Evolutionary conservation across 2,113 vertebrate genomes (phyloP), one percentile per base, ranked within the genome.

Genomic region (Pseudorhombus dupliciocellatus): DNA sequence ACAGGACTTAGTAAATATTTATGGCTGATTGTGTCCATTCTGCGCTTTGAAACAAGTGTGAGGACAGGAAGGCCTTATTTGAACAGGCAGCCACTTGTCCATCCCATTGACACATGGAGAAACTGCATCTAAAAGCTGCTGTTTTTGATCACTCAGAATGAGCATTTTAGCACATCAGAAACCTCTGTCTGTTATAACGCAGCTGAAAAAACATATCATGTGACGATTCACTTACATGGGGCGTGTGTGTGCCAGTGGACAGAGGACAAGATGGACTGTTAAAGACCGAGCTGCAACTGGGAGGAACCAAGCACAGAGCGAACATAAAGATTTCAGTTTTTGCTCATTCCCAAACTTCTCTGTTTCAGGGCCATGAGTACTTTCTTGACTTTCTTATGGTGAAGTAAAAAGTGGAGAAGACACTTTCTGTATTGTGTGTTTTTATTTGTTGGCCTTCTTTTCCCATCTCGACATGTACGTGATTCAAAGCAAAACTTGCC

Each of bases 401-500:
- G 26, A 28, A 3, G 34, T 37, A 12, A 11, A 37, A 37, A 12
- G 34, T 7, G 7, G 20, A 50, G 4, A 44, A 18, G 21, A 50
- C 46, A 21, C 4, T 50, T n/a, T 16, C 46, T 50, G 3, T 21
- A 21, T 37, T 11, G 46, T 48, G 18, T 48, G 8, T 48, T 20
- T n/a, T 50, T 57, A 24, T 57, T 63, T 54, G n/a, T 66, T 55
- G 5, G 4, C 22, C n/a, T 34, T 7, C 21, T 59, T 68, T 56
- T 66, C 65, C 6, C 1, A 24, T 12, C 37, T 40, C 4, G n/a
- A 34, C 59, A 44, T 51, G 37, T 73, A 20, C 74, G 51, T 22
- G 21, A 58, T 62, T 76, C 28, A 40, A 62, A 65, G 42, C 22
- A 50, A 60, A 92, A 91, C 92, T 91, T 89, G 80, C 90, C 79